Evolutionary conservation across 2,888 invertebrate species (phyloP), one percentile per base, ranked within the genome.

Genomic region (Dromius quadrimaculatus): DNA sequence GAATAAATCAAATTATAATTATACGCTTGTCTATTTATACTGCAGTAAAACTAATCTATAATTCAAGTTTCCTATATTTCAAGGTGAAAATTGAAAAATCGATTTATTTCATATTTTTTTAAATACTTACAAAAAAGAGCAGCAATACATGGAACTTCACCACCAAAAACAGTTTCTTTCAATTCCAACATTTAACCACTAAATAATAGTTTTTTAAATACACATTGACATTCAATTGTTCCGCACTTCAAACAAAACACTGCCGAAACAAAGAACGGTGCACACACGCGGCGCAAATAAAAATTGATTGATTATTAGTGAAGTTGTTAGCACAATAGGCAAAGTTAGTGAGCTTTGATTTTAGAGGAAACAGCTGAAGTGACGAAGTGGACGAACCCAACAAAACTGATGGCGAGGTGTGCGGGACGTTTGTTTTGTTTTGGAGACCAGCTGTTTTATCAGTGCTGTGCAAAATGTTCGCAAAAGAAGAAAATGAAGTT

Each of bases 361-460:
- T 41, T 13, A 41, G 28, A 13, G 15, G 50, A 54, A 62, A 70
- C 70, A 70, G 70, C 70, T 70, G 69, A 45, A 69, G 41, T 23
- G 28, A 3, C 4, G 28, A n/a, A n/a, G 15, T 47, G 61, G 62
- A 22, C 32, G 59, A 68, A 45, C 32, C 68, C 32, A 68, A 17
- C n/a, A n/a, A 2, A 68, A 65, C 47, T 65, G 50, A n/a, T n/a
- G 47, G 66, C 41, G 62, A 61, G 62, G 70, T 36, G 62, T 36
- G 61, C 2, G 38, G 41, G 59, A 19, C 15, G 9, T 50, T 34
- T 65, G 65, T 65, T 69, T 70, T 70, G 70, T 70, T 70, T 70
- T 70, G 50, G 15, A 13, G 47, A 70, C 47, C 70, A 70, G 70
- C 70, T 70, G 70, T 70, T 69, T 43, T 6, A 2, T 8, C 59